Conservation (phyloP, 2,797 vertebrate species). For the Channallabes apus region DNA sequence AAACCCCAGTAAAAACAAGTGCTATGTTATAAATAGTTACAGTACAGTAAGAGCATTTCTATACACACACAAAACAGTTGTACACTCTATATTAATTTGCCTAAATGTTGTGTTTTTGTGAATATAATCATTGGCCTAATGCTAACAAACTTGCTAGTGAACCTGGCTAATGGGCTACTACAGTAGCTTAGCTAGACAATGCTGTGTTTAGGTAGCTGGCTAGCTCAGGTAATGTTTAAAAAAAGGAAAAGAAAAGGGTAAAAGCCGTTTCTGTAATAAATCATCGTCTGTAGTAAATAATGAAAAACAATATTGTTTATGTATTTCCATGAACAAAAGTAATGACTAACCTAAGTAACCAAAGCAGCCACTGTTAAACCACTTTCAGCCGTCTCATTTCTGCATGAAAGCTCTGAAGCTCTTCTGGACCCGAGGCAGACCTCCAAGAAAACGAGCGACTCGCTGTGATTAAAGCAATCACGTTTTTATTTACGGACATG, state of each 20-base stretch:
- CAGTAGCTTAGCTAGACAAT: background rate
- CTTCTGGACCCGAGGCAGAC: slow-evolving; percentile 22
- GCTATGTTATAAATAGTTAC: no score
- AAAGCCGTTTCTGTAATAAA: background rate
- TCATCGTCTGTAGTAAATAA: slow-evolving; percentile 12
- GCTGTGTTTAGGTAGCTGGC: background rate
- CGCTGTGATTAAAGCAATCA: slow-evolving; percentile 54
- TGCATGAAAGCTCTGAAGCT: slow-evolving; percentile 38
- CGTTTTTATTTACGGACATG: slow-evolving; percentile 58
- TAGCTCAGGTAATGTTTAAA: background rate
- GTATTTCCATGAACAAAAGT: slow-evolving; percentile 35
- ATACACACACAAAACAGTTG: no score
- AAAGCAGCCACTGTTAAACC: slow-evolving; percentile 35
- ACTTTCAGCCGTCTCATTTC: slow-evolving; percentile 41
- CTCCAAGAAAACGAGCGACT: slow-evolving; percentile 39
- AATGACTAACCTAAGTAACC: slow-evolving; percentile 37
- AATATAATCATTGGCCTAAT: background rate
- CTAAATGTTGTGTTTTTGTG: background rate
- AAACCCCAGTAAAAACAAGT: no score
- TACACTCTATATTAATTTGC: no score
- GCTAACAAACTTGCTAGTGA: background rate
- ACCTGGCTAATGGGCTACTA: background rate
- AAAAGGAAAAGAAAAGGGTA: background rate
- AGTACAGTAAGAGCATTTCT: no score
- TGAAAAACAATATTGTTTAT: slow-evolving; percentile 29